Evolutionary conservation across 2,113 vertebrate genomes (phyloP).

Genomic region (Vanacampus margaritifer): DNA sequence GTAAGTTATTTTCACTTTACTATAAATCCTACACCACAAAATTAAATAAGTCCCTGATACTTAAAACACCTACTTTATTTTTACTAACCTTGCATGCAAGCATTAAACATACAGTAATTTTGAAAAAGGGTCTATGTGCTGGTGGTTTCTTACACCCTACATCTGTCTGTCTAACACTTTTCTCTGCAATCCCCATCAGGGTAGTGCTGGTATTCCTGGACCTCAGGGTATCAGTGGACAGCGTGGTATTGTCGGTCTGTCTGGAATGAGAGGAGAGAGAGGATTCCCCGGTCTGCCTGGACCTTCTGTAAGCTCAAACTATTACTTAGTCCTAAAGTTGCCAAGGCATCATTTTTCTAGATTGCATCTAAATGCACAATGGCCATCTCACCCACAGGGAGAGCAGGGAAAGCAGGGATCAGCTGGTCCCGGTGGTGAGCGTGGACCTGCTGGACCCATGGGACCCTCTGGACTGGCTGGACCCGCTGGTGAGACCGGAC

Average conservation of each 20-base stretch:
- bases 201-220: slow-evolving; percentile 82
- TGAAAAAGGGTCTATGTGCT: not conserved
- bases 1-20: slow-evolving; percentile 73
- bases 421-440: slow-evolving; percentile 83
- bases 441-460: slow-evolving; percentile 89
- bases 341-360: not conserved
- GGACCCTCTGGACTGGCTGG: slow-evolving; percentile 90
- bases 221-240: slow-evolving; percentile 86
- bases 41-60: not conserved
- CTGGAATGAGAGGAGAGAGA: slow-evolving; percentile 91
- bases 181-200: slow-evolving; percentile 69
- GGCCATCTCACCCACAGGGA: slow-evolving; percentile 71
- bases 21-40: not conserved
- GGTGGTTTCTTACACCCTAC: not conserved
- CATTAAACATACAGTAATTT: no score
- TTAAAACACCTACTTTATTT: not conserved
- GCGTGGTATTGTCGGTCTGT: slow-evolving; percentile 92
- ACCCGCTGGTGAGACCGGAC: slow-evolving; percentile 91
- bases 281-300: slow-evolving; percentile 89
- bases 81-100: no score
- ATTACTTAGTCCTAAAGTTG: not conserved
- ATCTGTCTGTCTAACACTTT: slow-evolving; percentile 7
- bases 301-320: slow-evolving; percentile 77
- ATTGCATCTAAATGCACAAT: not conserved
- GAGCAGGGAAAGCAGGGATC: slow-evolving; percentile 89